These are phyloP conservation scores for Scaptomyza polygonia DNA, from an alignment of 2,888 invertebrate species.

Conservation along the genomic window DNA sequence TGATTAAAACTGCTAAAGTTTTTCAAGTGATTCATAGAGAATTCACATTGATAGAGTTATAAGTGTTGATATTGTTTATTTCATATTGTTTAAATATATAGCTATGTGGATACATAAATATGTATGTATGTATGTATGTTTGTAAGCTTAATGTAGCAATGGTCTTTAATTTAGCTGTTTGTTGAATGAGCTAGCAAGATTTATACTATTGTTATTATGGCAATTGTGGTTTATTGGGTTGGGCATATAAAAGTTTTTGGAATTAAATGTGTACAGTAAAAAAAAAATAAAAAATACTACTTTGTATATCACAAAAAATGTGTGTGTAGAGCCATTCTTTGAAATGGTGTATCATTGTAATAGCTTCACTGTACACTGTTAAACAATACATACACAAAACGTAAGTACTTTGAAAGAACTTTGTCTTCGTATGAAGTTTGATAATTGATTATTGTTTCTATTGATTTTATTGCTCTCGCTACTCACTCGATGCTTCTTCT, in stretches of 20 bases:
- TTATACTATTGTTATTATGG: conserved; percentile 2
- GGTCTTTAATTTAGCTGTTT: conserved; percentile 34
- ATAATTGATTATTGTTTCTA: not conserved
- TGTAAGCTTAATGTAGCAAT: conserved; percentile 39
- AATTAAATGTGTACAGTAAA: conserved; percentile 10
- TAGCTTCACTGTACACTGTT: not conserved
- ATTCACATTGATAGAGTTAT: conserved; percentile 20
- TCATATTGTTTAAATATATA: conserved; percentile 29
- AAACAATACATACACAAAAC: not conserved
- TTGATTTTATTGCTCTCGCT: conserved; percentile 4
- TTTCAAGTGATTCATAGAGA: conserved; percentile 19
- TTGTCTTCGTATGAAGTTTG: not conserved
- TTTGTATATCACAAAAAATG: not conserved
- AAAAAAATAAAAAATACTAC: not conserved
- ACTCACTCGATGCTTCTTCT: conserved; percentile 26
- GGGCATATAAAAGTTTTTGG: no score
- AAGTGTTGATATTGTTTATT: conserved; percentile 39
- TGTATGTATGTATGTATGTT: not conserved
- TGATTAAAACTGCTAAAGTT: conserved; percentile 18
- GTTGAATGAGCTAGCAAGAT: conserved; percentile 38
- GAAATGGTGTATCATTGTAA: no score
- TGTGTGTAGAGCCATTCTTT: not conserved
- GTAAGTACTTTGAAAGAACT: not conserved
- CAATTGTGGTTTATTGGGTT: no score
- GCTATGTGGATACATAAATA: conserved; percentile 33